Evolutionary conservation across 2,888 invertebrate genomes (phyloP), one percentile per base, ranked within the genome.

Genomic region (Idaea straminata): DNA sequence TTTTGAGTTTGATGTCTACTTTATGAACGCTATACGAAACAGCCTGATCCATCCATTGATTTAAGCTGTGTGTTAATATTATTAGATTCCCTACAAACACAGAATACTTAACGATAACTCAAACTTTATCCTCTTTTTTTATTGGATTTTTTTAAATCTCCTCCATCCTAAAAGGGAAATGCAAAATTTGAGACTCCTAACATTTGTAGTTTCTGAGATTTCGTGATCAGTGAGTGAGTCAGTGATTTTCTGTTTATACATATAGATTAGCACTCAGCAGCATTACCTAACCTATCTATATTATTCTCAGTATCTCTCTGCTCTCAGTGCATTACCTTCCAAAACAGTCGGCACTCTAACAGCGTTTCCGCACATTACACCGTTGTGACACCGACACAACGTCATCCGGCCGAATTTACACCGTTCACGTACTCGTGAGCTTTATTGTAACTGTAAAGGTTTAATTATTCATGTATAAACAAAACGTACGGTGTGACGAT

Each of bases 401-500:
- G 47, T 38, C 61, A 64, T 63, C 63, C 60, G 60, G 64, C 61
- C 66, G 59, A 35, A 38, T 66, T 66, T 62, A 64, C 67, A 64
- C 65, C 64, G 67, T 63, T 60, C 64, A 59, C 66, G 59, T 61
- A 62, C 58, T 16, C 59, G 59, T 57, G 57, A 62, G 7, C 15
- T 36, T 16, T 61, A 74, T 70, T 74, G 75, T 74, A 69, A 72
- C 72, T 69, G 64, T 63, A 61, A 62, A 64, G 62, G 68, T 71
- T 78, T 78, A 81, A 83, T 83, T 82, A 83, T 83, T 83, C 80
- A 77, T 74, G 75, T 75, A 65, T 75, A 78, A 79, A 78, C 77
- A 76, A 71, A 70, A n/a, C 25, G 69, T 71, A 62, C 61, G 70
- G 63, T 69, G 72, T 74, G 69, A 76, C 72, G 67, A 73, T 65